These are phyloP conservation scores for Pogoniulus pusillus DNA, from an alignment of 2,797 vertebrate species.

Conservation along the genomic window DNA sequence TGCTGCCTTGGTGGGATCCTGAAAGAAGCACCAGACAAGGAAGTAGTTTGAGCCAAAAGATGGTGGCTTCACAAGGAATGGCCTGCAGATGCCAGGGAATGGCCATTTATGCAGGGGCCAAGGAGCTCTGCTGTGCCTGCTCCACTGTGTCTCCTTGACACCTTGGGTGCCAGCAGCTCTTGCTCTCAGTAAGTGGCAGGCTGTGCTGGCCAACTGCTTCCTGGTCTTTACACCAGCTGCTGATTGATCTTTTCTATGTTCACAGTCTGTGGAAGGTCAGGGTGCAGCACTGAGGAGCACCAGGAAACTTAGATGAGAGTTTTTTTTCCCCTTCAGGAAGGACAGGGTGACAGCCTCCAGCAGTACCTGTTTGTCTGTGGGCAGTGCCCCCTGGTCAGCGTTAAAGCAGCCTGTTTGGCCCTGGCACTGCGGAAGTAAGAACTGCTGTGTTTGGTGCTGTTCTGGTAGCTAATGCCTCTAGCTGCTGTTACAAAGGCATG, in stretches of 20 bases:
- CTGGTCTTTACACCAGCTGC: neutral
- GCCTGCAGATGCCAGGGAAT: neutral
- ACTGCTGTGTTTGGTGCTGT: neutral
- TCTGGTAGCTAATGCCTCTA: neutral
- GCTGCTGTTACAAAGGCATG: neutral
- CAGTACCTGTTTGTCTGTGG: conserved; percentile 9
- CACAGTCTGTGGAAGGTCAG: neutral
- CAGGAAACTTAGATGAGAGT: neutral
- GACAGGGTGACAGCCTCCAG: conserved; percentile 2
- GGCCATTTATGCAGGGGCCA: neutral
- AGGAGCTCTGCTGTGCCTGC: neutral
- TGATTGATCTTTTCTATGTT: neutral
- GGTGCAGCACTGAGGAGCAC: neutral
- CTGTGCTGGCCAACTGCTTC: too few species aligned
- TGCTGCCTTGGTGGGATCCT: neutral
- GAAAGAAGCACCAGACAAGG: neutral
- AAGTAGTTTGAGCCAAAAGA: neutral
- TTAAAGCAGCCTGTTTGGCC: conserved; percentile 5
- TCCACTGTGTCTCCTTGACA: neutral
- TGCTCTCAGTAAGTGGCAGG: neutral
- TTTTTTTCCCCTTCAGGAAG: neutral
- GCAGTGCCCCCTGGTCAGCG: neutral
- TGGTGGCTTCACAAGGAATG: neutral
- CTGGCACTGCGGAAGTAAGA: neutral
- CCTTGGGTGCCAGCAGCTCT: neutral